A percentile compares a stretch with the other conserved stretches of the same genome.
These are phyloP conservation scores for Smutsia temminckii DNA, from an alignment of 2,797 vertebrate species.

Conservation along the genomic window DNA sequence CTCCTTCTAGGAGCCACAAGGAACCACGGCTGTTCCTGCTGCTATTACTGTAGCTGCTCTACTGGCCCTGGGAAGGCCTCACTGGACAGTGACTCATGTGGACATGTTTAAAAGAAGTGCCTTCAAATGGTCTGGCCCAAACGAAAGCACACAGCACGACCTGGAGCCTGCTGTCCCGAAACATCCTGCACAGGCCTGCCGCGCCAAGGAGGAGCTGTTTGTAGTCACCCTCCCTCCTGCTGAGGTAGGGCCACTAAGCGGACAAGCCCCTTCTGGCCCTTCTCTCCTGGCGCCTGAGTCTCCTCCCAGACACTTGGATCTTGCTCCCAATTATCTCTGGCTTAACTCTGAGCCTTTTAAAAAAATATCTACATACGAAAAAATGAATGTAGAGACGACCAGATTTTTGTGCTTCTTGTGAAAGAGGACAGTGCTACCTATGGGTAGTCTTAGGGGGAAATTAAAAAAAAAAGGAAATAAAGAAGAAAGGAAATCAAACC, in stretches of 20 bases:
- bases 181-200: not conserved
- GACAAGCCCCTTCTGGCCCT: not conserved
- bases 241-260: not conserved
- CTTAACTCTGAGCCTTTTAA: not conserved
- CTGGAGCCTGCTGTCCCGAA: not conserved
- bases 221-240: not conserved
- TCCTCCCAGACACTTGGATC: not conserved
- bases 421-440: not conserved
- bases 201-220: not conserved
- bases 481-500: not conserved
- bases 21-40: not conserved
- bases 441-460: not conserved
- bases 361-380: not conserved
- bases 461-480: not conserved
- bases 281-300: not conserved
- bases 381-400: not conserved
- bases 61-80: not conserved
- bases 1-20: not conserved
- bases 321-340: not conserved
- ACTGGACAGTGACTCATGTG: not conserved
- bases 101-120: not conserved
- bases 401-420: not conserved
- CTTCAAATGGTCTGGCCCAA: not conserved
- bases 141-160: not conserved
- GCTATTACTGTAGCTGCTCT: not conserved